These are phyloP conservation scores for Agapostemon virescens DNA, from an alignment of 2,888 invertebrate species.

Conservation along the genomic window DNA sequence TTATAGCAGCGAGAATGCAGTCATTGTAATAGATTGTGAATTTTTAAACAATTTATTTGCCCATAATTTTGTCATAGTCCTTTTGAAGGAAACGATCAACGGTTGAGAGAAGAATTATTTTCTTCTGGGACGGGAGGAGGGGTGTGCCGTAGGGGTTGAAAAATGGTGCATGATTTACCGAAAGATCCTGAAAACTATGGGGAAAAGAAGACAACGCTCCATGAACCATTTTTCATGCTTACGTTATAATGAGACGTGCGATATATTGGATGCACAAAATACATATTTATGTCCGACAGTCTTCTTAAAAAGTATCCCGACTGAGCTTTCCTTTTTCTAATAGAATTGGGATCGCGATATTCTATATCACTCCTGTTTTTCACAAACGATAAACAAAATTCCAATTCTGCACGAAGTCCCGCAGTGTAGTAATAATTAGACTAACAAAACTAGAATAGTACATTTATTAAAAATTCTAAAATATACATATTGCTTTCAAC, in stretches of 20 bases:
- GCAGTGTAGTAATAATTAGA: no score
- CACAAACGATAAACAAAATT: no score
- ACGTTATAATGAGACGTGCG: neutral
- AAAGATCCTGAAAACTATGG: neutral
- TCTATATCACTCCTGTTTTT: no score
- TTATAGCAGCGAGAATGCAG: neutral
- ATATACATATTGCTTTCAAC: no score
- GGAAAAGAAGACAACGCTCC: neutral
- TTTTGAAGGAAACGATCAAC: neutral
- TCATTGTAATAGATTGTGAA: no score
- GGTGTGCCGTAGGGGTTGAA: neutral
- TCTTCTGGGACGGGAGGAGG: neutral
- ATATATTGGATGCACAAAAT: neutral
- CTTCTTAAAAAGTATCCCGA: neutral
- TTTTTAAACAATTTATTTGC: no score
- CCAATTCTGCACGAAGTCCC: no score
- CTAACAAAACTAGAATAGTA: no score
- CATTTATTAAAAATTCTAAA: no score
- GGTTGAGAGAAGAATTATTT: neutral
- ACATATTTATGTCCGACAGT: neutral
- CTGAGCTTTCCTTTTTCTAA: neutral
- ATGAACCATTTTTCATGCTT: neutral
- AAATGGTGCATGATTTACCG: neutral
- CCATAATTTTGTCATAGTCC: neutral
- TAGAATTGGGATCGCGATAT: neutral